Evolutionary conservation across 1,140 invertebrate species (phyloP), one percentile per base, ranked within the genome.

Genomic region (Drosophila lacteicornis): DNA sequence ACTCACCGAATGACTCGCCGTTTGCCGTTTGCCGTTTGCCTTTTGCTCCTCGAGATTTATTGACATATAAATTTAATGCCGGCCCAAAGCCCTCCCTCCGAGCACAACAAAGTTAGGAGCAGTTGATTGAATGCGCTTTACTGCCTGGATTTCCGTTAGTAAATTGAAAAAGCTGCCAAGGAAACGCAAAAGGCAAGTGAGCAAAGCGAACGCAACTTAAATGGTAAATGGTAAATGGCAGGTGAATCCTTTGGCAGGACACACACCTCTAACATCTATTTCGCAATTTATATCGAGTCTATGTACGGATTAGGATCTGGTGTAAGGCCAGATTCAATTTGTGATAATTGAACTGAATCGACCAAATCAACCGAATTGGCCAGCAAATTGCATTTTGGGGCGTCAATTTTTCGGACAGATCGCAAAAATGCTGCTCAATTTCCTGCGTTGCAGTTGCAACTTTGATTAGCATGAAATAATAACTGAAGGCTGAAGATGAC

Each of bases 11-110:
- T 80, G 82, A 79, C 76, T 78, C 81, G 80, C 71, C 83, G 84
- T 78, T 87, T 84, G 85, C 71, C 83, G 84, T 78, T 87, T 84
- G 85, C 77, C 80, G 84, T 78, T 87, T 84, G 85, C 77, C 80
- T 88, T 87, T 78, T 87, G 84, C 84, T 78, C 68, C 77, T 71
- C 51, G 74, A 88, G 84, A 88, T 88, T 88, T 88, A 88, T 88
- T 88, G 85, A 90, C 84, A 90, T 88, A 88, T 88, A 88, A 88
- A 88, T 88, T 88, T 88, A 88, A 88, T 88, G 71, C 78, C 75
- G 46, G 49, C 51, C 49, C 59, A 55, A 38, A 38, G 43, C 68
- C 53, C 19, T n/a, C 15, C 25, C 51, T n/a, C 25, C 27, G 12
- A 69, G 76, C 61, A 68, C 80, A 78, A 68, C 80, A 83, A 75